Percentiles rank a stretch among this genome's conserved stretches.
Evolutionary conservation across 1,140 invertebrate species (phyloP).

Genomic region (Apis dorsata): DNA sequence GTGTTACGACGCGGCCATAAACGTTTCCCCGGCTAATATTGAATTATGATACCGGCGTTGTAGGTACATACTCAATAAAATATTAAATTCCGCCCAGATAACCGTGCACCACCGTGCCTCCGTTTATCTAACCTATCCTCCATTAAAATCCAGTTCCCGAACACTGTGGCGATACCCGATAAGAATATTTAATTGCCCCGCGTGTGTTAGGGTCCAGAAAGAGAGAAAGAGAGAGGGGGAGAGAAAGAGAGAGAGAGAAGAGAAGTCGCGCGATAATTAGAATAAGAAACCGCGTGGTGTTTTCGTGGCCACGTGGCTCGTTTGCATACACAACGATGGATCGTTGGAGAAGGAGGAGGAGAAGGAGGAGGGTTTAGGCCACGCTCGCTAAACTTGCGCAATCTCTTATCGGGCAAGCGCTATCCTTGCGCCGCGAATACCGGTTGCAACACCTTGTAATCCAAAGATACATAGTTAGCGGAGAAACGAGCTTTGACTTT

Average conservation of each 20-base stretch:
- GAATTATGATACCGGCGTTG: slow-evolving; percentile 41
- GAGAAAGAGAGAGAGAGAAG: too few species aligned
- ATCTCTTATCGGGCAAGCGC: slow-evolving; percentile 57
- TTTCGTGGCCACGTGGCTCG: slow-evolving; percentile 52
- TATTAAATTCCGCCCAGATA: slow-evolving; percentile 39
- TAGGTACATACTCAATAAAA: slow-evolving; percentile 40
- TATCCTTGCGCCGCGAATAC: slow-evolving; percentile 57
- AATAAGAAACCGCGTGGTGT: neutral
- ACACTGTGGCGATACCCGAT: slow-evolving; percentile 33
- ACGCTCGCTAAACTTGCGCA: slow-evolving; percentile 59
- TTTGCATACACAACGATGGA: slow-evolving; percentile 46
- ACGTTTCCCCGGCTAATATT: slow-evolving; percentile 46
- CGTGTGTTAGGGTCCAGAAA: neutral
- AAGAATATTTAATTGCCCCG: slow-evolving; percentile 13
- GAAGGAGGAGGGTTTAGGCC: slow-evolving; percentile 26
- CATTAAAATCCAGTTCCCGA: slow-evolving; percentile 41
- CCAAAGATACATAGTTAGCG: slow-evolving; percentile 55
- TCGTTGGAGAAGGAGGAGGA: neutral
- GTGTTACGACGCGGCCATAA: slow-evolving; percentile 40
- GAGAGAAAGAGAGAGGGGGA: too few species aligned
- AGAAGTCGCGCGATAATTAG: neutral
- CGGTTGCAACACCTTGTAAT: slow-evolving; percentile 66
- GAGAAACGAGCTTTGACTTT: slow-evolving; percentile 5
- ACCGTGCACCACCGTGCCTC: neutral
- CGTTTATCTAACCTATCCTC: slow-evolving; percentile 27